Evolutionary conservation across 2,113 vertebrate species (phyloP).

Genomic region (Condylura cristata): DNA sequence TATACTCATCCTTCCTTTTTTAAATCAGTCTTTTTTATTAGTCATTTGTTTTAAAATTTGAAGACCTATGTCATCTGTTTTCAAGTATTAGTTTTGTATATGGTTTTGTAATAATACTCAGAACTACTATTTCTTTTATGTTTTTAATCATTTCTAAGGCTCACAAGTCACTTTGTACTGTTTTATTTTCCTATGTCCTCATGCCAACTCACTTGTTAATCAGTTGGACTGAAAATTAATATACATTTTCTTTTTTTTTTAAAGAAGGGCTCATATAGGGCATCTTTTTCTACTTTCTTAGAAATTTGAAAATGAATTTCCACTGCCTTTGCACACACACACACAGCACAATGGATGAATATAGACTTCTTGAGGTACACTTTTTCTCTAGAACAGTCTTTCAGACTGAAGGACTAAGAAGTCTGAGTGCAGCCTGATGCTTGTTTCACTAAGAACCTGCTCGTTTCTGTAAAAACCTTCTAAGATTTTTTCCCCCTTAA

Average conservation of each 20-base stretch:
- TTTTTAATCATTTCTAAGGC: not conserved
- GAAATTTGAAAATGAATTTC: slow-evolving; percentile 25
- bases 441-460: not conserved
- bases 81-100: not conserved
- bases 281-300: not conserved
- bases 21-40: not conserved
- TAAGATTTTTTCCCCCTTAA: slow-evolving; percentile 14
- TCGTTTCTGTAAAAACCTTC: not conserved
- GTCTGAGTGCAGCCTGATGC: not conserved
- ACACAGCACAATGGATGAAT: not conserved
- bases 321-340: not conserved
- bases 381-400: not conserved
- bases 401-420: not conserved
- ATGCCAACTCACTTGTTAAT: not conserved
- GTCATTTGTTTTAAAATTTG: not conserved
- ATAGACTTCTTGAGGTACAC: not conserved
- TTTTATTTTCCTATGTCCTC: not conserved
- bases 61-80: not conserved
- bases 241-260: not conserved
- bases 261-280: not conserved
- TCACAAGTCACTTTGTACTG: not conserved
- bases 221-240: not conserved
- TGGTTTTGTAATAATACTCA: not conserved
- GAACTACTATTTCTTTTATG: not conserved
- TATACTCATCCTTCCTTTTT: not conserved